A percentile compares a stretch with the other conserved stretches of the same genome.
These are phyloP conservation scores for Erethizon dorsatum DNA, from an alignment of 2,797 vertebrate species.

Conservation along the genomic window DNA sequence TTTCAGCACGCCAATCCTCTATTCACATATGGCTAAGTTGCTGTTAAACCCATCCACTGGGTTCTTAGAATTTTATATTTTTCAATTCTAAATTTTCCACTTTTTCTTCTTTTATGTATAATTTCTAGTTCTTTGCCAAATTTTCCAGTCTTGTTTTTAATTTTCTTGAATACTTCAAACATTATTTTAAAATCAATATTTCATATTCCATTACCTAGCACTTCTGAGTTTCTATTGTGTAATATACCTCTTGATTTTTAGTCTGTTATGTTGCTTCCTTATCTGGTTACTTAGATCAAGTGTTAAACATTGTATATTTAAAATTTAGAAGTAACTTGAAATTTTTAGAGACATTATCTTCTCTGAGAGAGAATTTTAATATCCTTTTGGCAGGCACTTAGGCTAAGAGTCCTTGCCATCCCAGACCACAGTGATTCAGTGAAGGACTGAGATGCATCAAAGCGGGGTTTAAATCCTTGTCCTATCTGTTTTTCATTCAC, in stretches of 20 bases:
- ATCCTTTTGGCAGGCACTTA: neutral
- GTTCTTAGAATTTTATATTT: neutral
- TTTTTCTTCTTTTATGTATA: neutral
- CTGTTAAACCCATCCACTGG: neutral
- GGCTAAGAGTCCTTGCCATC: neutral
- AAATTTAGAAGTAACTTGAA: neutral
- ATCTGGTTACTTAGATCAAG: neutral
- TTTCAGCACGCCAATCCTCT: neutral
- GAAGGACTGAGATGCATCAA: neutral
- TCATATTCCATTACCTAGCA: neutral
- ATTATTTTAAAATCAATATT: neutral
- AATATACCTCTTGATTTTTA: neutral
- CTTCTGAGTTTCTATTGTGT: neutral
- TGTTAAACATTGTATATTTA: neutral
- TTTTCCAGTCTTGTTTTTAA: neutral
- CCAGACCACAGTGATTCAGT: neutral
- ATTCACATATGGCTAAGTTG: neutral
- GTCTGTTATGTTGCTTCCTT: neutral
- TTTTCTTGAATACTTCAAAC: neutral
- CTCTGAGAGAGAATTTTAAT: neutral
- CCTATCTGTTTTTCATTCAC: neutral
- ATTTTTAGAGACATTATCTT: neutral
- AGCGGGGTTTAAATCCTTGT: neutral
- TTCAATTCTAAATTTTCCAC: neutral
- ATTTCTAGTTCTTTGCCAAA: neutral